Base-by-base conservation (phyloP, 2,888 invertebrate species). In the Hirtodrosophila cameraria region DNA sequence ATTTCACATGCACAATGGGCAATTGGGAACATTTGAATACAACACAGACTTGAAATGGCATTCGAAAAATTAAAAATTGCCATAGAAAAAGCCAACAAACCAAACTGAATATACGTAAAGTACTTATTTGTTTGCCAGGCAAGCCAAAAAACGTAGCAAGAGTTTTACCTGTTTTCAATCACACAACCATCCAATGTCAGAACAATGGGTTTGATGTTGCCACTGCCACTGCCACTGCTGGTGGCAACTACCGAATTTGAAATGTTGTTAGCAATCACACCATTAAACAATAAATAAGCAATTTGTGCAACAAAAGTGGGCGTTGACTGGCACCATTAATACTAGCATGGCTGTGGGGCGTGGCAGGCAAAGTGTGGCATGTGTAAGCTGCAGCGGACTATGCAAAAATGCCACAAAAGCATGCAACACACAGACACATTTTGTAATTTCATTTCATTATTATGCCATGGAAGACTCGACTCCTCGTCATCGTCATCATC, bases 251-350 rank as follows among this genome's bases (percentile, higher is more conserved):
- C 33, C 50, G 60, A 62, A 66, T 62, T 63, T 57, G 49, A 75
- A 79, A 75, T 86, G 84, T 66, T 73, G 81, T 76, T 87, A 53
- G 72, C 72, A 70, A 82, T 74, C 75, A 65, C 64, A 76, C 84
- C 76, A 86, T 82, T 87, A 70, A 84, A 87, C 88, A 87, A 87
- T 86, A 83, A 83, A 82, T 82, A 87, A 74, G 76, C 81, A 87
- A 81, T 86, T 86, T 87, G 76, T 62, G 72, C 55, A 57, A 65
- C 80, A 84, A 68, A 43, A 50, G 57, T 36, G 52, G 33, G 15
- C 7, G 30, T 13, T n/a, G 12, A 8, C 13, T 31, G 9, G 11
- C 16, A 11, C 25, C 15, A 9, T 23, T 23, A 23, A 23, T 23
- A 23, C 6, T 23, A 6, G 7, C 23, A 15, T 13, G 39, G 54